Evolutionary conservation across 2,888 invertebrate species (phyloP), one percentile per base, ranked within the genome.

Genomic region (Aproaerema taeniolella): DNA sequence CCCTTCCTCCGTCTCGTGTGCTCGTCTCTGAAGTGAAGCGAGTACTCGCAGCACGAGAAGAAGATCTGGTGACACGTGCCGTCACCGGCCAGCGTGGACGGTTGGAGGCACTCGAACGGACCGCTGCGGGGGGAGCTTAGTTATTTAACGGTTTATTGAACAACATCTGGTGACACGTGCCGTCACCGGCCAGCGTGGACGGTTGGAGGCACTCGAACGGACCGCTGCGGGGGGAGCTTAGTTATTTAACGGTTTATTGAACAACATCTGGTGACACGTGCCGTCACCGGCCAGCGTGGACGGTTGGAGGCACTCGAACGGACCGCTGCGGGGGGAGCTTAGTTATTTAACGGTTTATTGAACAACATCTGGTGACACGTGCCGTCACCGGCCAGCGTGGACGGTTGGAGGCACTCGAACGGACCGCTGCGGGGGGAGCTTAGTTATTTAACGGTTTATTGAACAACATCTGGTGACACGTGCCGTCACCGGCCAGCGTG

Each of bases 11-110:
- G 33, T 0, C 81, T 55, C 0, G 77, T 76, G 53, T 87, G 87
- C 25, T 78, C 80, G 20, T 81, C 80, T 0, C 83, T 45, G 42
- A 55, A 67, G 50, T 85, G 85, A 0, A 58, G 42, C 0, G 81
- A 82, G 54, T 86, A 87, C 41, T 81, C 80, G 59, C 87, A 87
- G 65, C 87, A 87, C 0, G 81, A 81, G 62, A 82, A 80, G 71
- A 85, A 87, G 3, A 82, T 81, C 61, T 80, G 82, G 45, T 82
- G 86, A 46, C 86, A 86, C 0, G 55, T 52, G 1, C 69, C 76
- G 35, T 71, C 75, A 0, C 72, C 57, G 1, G 70, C 70, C 13
- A 61, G 52, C 0, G 52, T 51, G 0, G 79, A 78, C 0, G 80
- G 69, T 20, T 80, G 72, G 0, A 81, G 66, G 40, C 87, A 87